Evolutionary conservation across 2,797 vertebrate genomes (phyloP), one percentile per base, ranked within the genome.

Genomic region (Myotis planiceps): DNA sequence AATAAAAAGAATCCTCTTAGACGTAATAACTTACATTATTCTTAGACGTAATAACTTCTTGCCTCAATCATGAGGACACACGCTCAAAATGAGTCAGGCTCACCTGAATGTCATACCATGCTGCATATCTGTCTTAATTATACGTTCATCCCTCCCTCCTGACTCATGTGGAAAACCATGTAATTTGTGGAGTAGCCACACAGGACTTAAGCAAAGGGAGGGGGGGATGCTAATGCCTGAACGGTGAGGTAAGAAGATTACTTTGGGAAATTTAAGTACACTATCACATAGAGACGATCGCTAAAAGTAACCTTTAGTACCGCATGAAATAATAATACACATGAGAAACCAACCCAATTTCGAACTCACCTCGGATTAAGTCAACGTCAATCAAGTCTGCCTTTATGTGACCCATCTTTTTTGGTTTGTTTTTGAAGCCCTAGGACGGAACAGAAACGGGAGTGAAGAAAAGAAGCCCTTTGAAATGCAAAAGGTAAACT

Each of bases 361-460:
- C 47, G 21, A 89, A 96, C 98, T 97, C 92, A 99, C 98, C 99
- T 97, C 98, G 97, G 92, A 99, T 98, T 25, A 99, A 95, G 90
- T 99, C 98, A 80, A 99, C 99, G 34, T 99, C 99, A 89, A 99
- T 99, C 85, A 99, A 97, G 8, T 99, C 98, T 27, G 98, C 97
- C 92, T 99, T 99, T 74, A 99, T 98, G 92, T 97, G 98, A 9
- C 98, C 98, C 91, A 98, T 98, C 92, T 98, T 98, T 97, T 98
- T 99, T 37, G 98, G 98, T 92, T 98, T 98, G 95, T 96, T 98
- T 96, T 98, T 98, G 90, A 98, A 97, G 76, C 98, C 98, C 98
- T 98, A 29, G 14, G 34, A 95, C 79, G 91, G 90, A 94, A 96
- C 83, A 74, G 91, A 58, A 83, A 74, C 53, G 45, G 23, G 88